Evolutionary conservation across 1,140 invertebrate genomes (phyloP), one percentile per base, ranked within the genome.

Genomic region (Heliconius hermathena): DNA sequence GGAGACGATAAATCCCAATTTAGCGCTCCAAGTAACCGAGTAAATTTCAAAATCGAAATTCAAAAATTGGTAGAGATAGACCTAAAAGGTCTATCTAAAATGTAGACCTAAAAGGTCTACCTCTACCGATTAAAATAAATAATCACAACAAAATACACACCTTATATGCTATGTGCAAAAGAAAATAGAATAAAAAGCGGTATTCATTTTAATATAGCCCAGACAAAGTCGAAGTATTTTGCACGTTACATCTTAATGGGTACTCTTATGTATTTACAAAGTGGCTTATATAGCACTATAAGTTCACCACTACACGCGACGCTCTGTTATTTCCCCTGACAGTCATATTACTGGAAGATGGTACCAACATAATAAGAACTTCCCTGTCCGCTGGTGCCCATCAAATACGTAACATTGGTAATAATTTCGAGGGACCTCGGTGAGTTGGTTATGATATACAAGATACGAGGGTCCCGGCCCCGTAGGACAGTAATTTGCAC

Each of bases 251-350:
- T 66, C 22, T 60, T 66, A 66, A 66, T 66, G 60, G 60, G 20
- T 57, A 22, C 60, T 66, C 60, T 66, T 87, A 89, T 82, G 86
- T 88, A 84, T 87, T 90, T 85, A 84, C 83, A 83, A 87, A 90
- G 84, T 83, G 88, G 87, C 80, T 89, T 86, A 89, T 84, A 83
- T 81, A 81, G 81, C 83, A 85, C 81, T 89, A 90, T 90, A 88
- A 86, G 87, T 87, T 87, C 82, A 87, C 84, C 83, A 84, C 84
- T 90, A 87, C 88, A 86, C 81, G 83, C 85, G 89, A 89, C 82
- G 88, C 85, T 85, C 82, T 85, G 86, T 90, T 93, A 93, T 93
- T 93, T 93, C 92, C 92, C 92, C 80, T 89, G 92, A 88, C 89
- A 89, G 88, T 87, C 87, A 93, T 93, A 92, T 91, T 86, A 89